These are phyloP conservation scores for Altica lythri DNA, from an alignment of 2,888 invertebrate genomes.

Conservation along the genomic window DNA sequence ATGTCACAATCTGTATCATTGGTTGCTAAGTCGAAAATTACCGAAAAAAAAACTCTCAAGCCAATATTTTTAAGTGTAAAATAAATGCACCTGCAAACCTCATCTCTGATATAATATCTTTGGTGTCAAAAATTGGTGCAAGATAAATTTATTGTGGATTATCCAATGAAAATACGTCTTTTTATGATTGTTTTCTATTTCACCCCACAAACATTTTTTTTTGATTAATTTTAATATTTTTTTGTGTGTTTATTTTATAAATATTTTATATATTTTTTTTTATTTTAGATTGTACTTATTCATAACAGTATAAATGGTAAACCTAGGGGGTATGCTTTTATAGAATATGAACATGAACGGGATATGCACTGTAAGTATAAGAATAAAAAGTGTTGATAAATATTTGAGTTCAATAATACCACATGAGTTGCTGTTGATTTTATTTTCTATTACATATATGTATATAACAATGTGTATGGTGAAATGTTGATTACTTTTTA, in stretches of 20 bases:
- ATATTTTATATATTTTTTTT: conserved; percentile 15
- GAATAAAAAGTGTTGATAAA: conserved; percentile 8
- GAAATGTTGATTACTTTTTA: not conserved
- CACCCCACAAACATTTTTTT: conserved; percentile 33
- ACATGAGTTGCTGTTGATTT: too few species aligned
- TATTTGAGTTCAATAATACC: conserved; percentile 36
- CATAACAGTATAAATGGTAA: conserved; percentile 87
- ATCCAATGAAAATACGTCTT: conserved; percentile 31
- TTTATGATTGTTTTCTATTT: conserved; percentile 31
- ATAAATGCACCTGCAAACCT: conserved; percentile 24
- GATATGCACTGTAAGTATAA: conserved; percentile 98
- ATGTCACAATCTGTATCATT: too few species aligned
- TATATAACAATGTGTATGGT: conserved; percentile 15
- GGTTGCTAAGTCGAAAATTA: too few species aligned
- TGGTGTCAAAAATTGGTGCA: conserved; percentile 30
- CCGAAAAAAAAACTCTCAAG: too few species aligned
- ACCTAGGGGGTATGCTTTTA: conserved; percentile 98
- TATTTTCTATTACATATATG: too few species aligned
- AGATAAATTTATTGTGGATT: conserved; percentile 31
- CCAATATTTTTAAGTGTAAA: not conserved
- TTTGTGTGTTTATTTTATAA: not conserved
- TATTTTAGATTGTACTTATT: conserved; percentile 81
- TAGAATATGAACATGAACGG: conserved; percentile 98
- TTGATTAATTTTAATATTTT: not conserved
- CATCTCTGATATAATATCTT: conserved; percentile 27